Percentiles rank a stretch among this genome's conserved stretches.
These are phyloP conservation scores for Erpornis zantholeuca DNA, from an alignment of 2,113 vertebrate genomes.

Conservation along the genomic window DNA sequence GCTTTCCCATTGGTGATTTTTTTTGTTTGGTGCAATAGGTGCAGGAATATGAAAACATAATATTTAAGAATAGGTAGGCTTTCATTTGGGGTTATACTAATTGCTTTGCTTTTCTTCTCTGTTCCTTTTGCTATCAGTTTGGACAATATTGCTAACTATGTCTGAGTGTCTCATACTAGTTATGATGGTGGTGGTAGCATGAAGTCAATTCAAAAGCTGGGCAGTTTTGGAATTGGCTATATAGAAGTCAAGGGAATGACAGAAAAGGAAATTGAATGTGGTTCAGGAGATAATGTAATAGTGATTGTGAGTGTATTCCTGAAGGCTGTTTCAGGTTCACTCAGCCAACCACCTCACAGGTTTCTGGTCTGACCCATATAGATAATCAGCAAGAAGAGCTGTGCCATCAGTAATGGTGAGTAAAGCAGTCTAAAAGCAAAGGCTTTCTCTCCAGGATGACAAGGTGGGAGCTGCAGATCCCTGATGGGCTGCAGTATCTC, in stretches of 20 bases:
- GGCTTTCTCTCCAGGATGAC: not conserved
- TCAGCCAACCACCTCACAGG: not conserved
- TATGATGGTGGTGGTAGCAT: not conserved
- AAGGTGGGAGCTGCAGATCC: not conserved
- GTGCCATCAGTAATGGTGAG: not conserved
- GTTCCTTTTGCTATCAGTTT: not conserved
- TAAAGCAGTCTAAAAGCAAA: not conserved
- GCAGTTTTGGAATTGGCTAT: not conserved
- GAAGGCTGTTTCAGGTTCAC: not conserved
- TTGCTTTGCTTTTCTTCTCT: not conserved
- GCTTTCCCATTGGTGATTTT: not conserved
- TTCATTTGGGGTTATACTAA: not conserved
- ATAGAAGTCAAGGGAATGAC: not conserved
- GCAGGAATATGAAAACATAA: not conserved
- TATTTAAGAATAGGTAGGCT: not conserved
- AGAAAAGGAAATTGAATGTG: not conserved
- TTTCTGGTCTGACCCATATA: not conserved
- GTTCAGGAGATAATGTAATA: not conserved
- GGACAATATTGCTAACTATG: not conserved
- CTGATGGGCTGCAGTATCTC: not conserved
- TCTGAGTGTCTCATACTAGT: not conserved
- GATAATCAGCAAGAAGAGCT: not conserved
- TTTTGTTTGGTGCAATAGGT: not conserved
- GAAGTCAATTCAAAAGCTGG: not conserved
- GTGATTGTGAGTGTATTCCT: not conserved